Conservation (phyloP, 1,140 invertebrate genomes). For the Drosophila sechellia region DNA sequence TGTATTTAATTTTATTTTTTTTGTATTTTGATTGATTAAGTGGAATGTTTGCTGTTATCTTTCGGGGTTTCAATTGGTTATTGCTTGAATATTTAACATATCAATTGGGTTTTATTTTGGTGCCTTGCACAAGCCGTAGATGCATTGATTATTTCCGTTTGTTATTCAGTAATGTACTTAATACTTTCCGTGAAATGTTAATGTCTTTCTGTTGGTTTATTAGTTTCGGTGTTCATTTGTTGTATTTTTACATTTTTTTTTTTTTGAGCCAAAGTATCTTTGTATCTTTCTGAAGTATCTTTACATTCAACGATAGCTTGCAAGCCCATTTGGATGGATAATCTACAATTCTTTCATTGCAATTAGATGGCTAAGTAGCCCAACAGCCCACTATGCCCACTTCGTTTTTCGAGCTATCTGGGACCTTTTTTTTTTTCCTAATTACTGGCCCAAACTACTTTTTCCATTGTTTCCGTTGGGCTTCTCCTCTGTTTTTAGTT, state of each 20-base stretch:
- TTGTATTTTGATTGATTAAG: constrained; percentile 30
- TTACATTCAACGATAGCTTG: not conserved
- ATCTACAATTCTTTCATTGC: constrained; percentile 5
- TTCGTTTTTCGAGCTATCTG: constrained; percentile 11
- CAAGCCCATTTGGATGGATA: not conserved
- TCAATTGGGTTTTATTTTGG: constrained; percentile 6
- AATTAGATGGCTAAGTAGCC: constrained; percentile 19
- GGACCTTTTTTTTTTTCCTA: constrained; percentile 19
- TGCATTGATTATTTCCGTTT: not conserved
- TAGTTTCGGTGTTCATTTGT: not conserved
- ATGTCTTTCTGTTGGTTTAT: not conserved
- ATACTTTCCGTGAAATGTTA: no score
- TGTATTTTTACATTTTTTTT: not conserved
- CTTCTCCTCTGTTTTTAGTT: constrained; percentile 20
- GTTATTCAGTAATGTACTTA: not conserved
- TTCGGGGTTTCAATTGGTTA: constrained; percentile 32
- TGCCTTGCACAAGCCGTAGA: not conserved
- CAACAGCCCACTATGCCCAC: not conserved
- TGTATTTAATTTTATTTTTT: constrained; percentile 25
- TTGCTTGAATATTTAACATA: constrained; percentile 18
- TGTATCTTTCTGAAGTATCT: not conserved
- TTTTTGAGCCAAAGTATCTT: no score
- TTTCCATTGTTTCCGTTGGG: constrained; percentile 26
- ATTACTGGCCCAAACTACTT: constrained; percentile 13
- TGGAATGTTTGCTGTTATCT: constrained; percentile 40